A percentile compares a stretch with the other conserved stretches of the same genome.
Evolutionary conservation across 2,888 invertebrate genomes (phyloP).

Genomic region (Colletes collaris): DNA sequence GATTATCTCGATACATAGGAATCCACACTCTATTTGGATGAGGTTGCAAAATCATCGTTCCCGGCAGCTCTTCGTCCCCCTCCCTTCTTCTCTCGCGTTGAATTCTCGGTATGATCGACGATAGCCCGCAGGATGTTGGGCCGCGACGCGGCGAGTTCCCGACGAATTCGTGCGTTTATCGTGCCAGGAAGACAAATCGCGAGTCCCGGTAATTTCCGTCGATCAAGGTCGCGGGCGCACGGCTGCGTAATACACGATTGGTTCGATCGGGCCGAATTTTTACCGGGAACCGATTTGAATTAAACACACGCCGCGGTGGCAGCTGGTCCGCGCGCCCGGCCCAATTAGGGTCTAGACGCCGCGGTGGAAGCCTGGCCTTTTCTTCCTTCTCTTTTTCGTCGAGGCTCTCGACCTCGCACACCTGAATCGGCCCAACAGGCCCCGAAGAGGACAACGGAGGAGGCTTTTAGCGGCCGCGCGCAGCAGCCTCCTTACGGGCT

Average conservation of each 20-base stretch:
- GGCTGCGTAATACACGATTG: constrained; percentile 55
- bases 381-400: not conserved
- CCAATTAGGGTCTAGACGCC: constrained; percentile 70
- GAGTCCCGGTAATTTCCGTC: constrained; percentile 60
- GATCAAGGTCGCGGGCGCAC: constrained; percentile 53
- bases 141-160: too few species aligned
- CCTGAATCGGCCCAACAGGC: constrained; percentile 38
- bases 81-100: not conserved
- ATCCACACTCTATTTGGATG: constrained; percentile 48
- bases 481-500: constrained; percentile 49
- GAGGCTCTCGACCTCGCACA: constrained; percentile 10
- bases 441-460: constrained; percentile 8
- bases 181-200: constrained; percentile 70
- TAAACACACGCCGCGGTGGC: constrained; percentile 52
- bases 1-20: constrained; percentile 63
- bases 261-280: constrained; percentile 51
- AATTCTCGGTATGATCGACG: not conserved
- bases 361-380: not conserved
- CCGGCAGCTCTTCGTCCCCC: not conserved
- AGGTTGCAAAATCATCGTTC: constrained; percentile 46
- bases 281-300: constrained; percentile 70
- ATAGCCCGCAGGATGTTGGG: constrained; percentile 1
- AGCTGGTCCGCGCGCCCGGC: constrained; percentile 56
- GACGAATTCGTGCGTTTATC: constrained; percentile 22
- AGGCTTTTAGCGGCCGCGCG: not conserved